Evolutionary conservation across 2,113 vertebrate genomes (phyloP).

Genomic region (Phoxinus phoxinus): DNA sequence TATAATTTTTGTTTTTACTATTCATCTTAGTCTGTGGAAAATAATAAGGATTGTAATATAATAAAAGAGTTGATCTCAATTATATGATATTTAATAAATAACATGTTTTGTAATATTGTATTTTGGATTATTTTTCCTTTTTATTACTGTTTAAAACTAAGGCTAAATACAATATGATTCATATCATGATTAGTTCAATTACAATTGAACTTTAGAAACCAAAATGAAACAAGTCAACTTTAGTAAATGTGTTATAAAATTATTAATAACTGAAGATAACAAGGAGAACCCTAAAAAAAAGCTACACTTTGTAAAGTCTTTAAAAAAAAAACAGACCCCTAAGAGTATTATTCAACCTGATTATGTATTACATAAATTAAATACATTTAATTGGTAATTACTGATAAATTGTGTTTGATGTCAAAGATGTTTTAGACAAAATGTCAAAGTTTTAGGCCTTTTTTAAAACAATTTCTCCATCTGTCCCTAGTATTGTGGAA

Average conservation of each 20-base stretch:
- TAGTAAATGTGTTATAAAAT: background rate
- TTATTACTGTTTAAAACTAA: background rate
- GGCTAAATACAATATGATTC: background rate
- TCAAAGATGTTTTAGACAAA: too few relatives aligned
- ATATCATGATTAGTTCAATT: background rate
- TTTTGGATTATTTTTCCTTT: background rate
- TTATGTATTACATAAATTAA: background rate
- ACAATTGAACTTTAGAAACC: background rate
- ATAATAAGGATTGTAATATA: background rate
- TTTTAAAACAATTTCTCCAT: background rate
- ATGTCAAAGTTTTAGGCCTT: too few relatives aligned
- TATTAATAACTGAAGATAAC: background rate
- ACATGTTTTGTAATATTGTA: too few relatives aligned
- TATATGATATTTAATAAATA: too few relatives aligned
- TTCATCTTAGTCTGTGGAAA: background rate
- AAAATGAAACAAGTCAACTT: background rate
- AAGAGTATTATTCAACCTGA: background rate
- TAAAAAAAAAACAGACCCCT: too few relatives aligned
- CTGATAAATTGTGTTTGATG: too few relatives aligned
- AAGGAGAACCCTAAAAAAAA: background rate
- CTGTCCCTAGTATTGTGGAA: background rate
- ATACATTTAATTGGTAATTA: background rate
- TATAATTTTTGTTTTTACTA: background rate
- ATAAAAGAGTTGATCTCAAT: background rate
- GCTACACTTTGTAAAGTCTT: background rate